phyloP scores from a whole-genome alignment of 2,113 vertebrate species.

The Brachyhypopomus gauderio region DNA sequence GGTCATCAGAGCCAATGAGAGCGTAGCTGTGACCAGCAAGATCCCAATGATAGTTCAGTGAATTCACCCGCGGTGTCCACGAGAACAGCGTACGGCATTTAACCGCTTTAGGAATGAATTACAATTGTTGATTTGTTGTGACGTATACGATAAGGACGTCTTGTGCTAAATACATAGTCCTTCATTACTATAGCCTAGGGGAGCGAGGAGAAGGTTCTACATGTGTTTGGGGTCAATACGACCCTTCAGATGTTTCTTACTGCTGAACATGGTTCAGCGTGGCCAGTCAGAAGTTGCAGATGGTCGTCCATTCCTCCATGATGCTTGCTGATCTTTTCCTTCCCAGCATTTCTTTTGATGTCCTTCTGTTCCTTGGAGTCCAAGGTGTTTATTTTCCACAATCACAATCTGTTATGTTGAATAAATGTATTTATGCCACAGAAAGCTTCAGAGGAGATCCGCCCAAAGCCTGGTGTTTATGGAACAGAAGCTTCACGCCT shows the following conservation, averaged over 20 bases:
- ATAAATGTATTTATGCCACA: slow-evolving; percentile 64
- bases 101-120: no score
- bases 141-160: no score
- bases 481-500: slow-evolving; percentile 63
- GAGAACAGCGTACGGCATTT: no score
- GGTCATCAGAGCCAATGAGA: no score
- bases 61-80: no score
- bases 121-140: no score
- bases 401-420: slow-evolving; percentile 70
- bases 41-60: no score
- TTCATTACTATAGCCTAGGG: background rate
- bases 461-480: slow-evolving; percentile 67
- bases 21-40: no score
- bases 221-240: no score
- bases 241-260: slow-evolving; percentile 51
- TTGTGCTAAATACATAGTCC: background rate
- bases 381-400: slow-evolving; percentile 72
- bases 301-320: slow-evolving; percentile 63
- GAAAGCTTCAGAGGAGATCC: slow-evolving; percentile 74
- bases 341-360: slow-evolving; percentile 68
- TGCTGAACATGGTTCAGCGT: slow-evolving; percentile 65
- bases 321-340: slow-evolving; percentile 69
- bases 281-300: slow-evolving; percentile 62
- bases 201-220: no score
- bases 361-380: slow-evolving; percentile 65